These are phyloP conservation scores for Phalacrocorax brasilianus DNA, from an alignment of 2,113 vertebrate species.

Conservation along the genomic window DNA sequence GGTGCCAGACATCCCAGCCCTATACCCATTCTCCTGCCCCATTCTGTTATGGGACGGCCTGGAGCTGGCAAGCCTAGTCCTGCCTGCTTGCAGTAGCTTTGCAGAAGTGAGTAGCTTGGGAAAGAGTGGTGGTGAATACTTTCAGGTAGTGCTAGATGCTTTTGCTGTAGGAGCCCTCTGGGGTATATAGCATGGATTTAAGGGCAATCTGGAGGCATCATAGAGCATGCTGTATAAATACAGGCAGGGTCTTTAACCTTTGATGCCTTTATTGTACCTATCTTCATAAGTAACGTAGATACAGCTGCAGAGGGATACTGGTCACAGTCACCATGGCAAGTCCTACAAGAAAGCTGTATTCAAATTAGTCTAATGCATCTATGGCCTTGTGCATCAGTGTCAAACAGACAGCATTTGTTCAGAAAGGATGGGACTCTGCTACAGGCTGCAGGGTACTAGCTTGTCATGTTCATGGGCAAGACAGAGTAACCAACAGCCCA, in stretches of 20 bases:
- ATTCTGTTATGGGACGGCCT: fast-evolving
- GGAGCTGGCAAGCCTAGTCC: not conserved
- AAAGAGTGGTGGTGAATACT: not conserved
- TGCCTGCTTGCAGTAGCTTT: not conserved
- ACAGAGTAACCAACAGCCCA: not conserved
- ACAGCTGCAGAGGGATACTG: not conserved
- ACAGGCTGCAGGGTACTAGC: not conserved
- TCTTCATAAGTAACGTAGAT: not conserved
- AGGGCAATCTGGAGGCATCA: not conserved
- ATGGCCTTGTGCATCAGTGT: not conserved
- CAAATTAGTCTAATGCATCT: not conserved
- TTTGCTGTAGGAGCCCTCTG: not conserved
- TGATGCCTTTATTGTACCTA: not conserved
- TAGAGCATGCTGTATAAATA: not conserved
- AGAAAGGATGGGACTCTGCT: not conserved
- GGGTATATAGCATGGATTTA: not conserved
- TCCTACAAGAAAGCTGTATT: not conserved
- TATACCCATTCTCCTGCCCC: not conserved
- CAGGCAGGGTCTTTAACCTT: not conserved
- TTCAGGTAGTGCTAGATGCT: not conserved
- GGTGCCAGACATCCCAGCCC: not conserved
- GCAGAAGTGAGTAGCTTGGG: not conserved
- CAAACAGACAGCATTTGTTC: not conserved
- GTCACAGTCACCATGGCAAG: not conserved
- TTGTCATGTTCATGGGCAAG: not conserved